A percentile compares a stretch with the other conserved stretches of the same genome.
Evolutionary conservation across 2,797 vertebrate genomes (phyloP).

Genomic region (Cyprinella venusta): DNA sequence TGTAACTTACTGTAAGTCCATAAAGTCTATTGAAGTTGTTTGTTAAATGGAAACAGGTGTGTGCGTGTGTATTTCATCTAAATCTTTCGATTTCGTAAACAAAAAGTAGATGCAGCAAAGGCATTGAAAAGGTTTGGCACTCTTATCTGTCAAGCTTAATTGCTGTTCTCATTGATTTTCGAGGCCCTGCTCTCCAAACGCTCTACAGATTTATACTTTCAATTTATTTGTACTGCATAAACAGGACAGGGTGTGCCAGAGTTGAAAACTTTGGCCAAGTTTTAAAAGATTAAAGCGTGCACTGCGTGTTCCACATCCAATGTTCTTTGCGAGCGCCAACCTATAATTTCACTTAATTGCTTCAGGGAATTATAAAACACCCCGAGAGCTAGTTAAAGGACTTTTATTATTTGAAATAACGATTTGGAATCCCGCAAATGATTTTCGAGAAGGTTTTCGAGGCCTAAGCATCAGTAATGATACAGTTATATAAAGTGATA

Average conservation of each 20-base stretch:
- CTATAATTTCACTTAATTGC: slow-evolving; percentile 48
- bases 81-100: neutral
- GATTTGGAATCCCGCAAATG: slow-evolving; percentile 25
- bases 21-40: neutral
- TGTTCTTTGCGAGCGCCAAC: slow-evolving; percentile 34
- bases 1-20: neutral
- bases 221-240: slow-evolving; percentile 64
- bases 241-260: slow-evolving; percentile 53
- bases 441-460: slow-evolving; percentile 31
- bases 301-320: slow-evolving; percentile 52
- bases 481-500: neutral
- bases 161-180: slow-evolving; percentile 67
- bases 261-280: slow-evolving; percentile 54
- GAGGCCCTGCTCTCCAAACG: slow-evolving; percentile 67
- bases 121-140: slow-evolving; percentile 55
- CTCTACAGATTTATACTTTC: slow-evolving; percentile 65
- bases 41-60: slow-evolving; percentile 45
- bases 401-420: slow-evolving; percentile 44
- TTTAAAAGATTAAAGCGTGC: slow-evolving; percentile 44
- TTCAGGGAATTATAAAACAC: slow-evolving; percentile 46
- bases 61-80: neutral
- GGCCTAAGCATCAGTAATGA: slow-evolving; percentile 8
- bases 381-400: slow-evolving; percentile 20
- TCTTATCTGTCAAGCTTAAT: slow-evolving; percentile 66
- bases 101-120: slow-evolving; percentile 10